Evolutionary conservation across 1,140 invertebrate species (phyloP).

Genomic region (Colletes gigas): DNA sequence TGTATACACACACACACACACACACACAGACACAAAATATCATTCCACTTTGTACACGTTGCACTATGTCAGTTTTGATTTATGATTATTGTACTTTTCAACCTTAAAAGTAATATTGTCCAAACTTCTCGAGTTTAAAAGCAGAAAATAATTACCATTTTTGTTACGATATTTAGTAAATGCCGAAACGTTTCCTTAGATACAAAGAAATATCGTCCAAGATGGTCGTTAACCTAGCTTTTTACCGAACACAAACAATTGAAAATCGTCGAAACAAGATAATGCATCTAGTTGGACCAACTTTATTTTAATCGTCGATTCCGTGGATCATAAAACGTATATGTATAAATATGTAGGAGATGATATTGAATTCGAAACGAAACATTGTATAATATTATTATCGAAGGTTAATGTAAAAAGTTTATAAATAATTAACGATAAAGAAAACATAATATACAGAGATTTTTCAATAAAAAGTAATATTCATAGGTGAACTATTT

Average conservation of each 20-base stretch:
- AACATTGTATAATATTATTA: conserved; percentile 46
- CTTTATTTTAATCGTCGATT: conserved; percentile 30
- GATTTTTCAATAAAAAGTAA: conserved; percentile 49
- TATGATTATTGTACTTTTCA: conserved; percentile 32
- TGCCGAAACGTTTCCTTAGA: not conserved
- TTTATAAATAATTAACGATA: conserved; percentile 49
- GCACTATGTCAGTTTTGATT: conserved; percentile 32
- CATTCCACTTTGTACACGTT: conserved; percentile 58
- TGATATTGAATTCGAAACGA: conserved; percentile 12
- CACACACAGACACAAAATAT: conserved; percentile 41
- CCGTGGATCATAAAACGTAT: conserved; percentile 13
- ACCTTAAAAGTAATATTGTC: not conserved
- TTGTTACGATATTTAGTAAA: conserved; percentile 20
- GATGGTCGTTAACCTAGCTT: conserved; percentile 38
- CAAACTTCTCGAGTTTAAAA: conserved; percentile 25
- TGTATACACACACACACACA: conserved; percentile 57
- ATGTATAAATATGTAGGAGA: conserved; percentile 17
- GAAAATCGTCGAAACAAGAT: conserved; percentile 30
- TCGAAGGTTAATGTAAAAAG: conserved; percentile 47
- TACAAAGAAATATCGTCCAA: conserved; percentile 26
- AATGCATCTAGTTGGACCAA: not conserved
- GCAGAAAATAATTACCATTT: not conserved
- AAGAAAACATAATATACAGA: conserved; percentile 45
- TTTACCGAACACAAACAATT: conserved; percentile 16
- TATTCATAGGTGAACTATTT: conserved; percentile 39